phyloP scores from a whole-genome alignment of 2,888 invertebrate genomes.

The Argynnis bischoffii region DNA sequence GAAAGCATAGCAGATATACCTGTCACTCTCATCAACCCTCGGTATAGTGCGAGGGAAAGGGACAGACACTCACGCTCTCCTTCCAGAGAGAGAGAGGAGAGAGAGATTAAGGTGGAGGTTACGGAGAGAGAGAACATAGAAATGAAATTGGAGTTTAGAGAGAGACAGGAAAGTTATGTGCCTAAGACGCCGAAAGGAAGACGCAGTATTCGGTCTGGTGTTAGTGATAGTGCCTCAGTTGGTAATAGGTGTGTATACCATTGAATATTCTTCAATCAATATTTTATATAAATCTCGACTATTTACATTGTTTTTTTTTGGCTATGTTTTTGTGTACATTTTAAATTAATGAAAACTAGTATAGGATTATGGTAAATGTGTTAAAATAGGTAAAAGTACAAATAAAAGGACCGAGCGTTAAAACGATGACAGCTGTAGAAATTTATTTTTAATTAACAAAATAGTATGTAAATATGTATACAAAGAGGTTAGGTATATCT shows the following conservation, averaged over 20 bases:
- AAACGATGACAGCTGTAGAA: background rate
- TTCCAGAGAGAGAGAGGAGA: constrained; percentile 29
- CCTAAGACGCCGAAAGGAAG: constrained; percentile 62
- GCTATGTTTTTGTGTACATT: too few species aligned
- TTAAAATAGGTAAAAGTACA: too few species aligned
- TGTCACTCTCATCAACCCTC: constrained; percentile 67
- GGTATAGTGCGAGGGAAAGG: constrained; percentile 49
- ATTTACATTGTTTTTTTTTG: too few species aligned
- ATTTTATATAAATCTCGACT: background rate
- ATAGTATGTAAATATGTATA: background rate
- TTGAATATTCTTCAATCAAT: background rate
- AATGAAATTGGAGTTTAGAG: constrained; percentile 35
- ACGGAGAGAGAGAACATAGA: constrained; percentile 26
- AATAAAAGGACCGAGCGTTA: too few species aligned
- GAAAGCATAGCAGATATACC: constrained; percentile 77
- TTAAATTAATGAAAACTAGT: too few species aligned
- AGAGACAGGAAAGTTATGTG: constrained; percentile 39
- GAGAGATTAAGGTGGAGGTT: constrained; percentile 33
- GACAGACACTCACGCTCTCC: constrained; percentile 12
- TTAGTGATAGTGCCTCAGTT: constrained; percentile 52
- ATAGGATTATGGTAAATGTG: too few species aligned
- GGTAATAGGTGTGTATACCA: constrained; percentile 52
- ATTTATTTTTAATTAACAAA: background rate
- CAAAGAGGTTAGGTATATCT: too few species aligned
- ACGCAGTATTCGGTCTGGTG: constrained; percentile 53